phyloP scores from a whole-genome alignment of 1,140 invertebrate genomes.

The Cephus cinctus region DNA sequence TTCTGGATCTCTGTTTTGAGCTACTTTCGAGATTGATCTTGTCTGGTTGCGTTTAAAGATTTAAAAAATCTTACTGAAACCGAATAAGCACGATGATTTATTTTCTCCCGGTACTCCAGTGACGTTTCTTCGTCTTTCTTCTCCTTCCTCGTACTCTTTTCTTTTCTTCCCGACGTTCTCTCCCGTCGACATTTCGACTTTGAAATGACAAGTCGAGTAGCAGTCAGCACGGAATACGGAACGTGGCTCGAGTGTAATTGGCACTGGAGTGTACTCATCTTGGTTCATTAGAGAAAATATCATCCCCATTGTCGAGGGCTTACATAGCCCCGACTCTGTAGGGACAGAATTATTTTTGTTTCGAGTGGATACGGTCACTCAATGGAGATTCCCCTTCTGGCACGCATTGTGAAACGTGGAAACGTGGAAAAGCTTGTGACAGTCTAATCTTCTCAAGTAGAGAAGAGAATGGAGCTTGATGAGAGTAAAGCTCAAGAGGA shows the following conservation, averaged over 20 bases:
- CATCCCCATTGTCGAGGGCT: conserved; percentile 53
- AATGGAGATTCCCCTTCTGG: conserved; percentile 34
- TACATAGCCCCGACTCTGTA: conserved; percentile 29
- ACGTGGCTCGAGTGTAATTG: conserved; percentile 54
- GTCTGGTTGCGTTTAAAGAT: too few relatives aligned
- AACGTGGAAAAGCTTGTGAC: conserved; percentile 48
- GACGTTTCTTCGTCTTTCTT: neutral
- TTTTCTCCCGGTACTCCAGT: too few relatives aligned
- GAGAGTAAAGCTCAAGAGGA: conserved; percentile 21
- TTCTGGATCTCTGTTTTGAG: neutral
- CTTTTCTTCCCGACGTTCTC: conserved; percentile 7
- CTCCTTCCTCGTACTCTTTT: conserved; percentile 13
- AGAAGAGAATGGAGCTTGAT: conserved; percentile 45
- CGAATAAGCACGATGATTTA: too few relatives aligned
- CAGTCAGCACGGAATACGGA: conserved; percentile 37
- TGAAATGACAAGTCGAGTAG: conserved; percentile 51
- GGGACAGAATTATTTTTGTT: conserved; percentile 54
- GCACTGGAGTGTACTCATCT: conserved; percentile 55
- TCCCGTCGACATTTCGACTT: conserved; percentile 36
- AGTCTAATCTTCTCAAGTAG: conserved; percentile 53
- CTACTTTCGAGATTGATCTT: too few relatives aligned
- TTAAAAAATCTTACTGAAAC: too few relatives aligned
- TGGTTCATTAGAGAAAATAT: conserved; percentile 59
- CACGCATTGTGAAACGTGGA: conserved; percentile 34
- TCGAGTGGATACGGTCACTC: conserved; percentile 55